These are phyloP conservation scores for Excalfactoria chinensis DNA, from an alignment of 2,113 vertebrate species.

Conservation along the genomic window DNA sequence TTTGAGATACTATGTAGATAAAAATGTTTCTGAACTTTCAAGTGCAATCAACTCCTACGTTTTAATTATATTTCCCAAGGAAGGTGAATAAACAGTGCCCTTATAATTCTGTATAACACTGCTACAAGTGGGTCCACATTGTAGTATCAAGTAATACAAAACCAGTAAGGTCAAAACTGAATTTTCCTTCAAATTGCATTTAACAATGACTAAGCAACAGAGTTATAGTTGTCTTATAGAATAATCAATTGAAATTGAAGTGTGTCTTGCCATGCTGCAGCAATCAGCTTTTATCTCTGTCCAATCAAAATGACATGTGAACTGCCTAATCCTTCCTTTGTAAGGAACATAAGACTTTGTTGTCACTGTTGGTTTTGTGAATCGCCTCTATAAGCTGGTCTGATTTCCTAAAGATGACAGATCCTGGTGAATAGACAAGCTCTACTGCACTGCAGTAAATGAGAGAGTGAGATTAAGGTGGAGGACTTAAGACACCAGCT, in stretches of 20 bases:
- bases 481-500: constrained; percentile 76
- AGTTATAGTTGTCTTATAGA: constrained; percentile 79
- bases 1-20: neutral
- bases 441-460: constrained; percentile 68
- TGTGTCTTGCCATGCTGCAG: constrained; percentile 83
- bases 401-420: constrained; percentile 93
- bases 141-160: neutral
- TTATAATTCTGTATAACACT: neutral
- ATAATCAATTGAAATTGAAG: constrained; percentile 85
- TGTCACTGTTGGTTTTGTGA: constrained; percentile 93
- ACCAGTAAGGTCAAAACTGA: constrained; percentile 55
- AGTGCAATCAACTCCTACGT: neutral
- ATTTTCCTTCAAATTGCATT: constrained; percentile 64
- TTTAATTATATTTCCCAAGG: neutral
- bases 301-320: constrained; percentile 92
- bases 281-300: constrained; percentile 92
- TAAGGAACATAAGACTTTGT: constrained; percentile 88
- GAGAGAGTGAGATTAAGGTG: constrained; percentile 82
- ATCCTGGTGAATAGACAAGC: constrained; percentile 80
- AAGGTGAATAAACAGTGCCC: neutral
- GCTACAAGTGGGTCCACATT: constrained; percentile 1
- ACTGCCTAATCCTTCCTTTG: constrained; percentile 92
- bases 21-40: neutral
- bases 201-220: constrained; percentile 74
- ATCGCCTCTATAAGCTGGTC: constrained; percentile 88